Percentiles rank a stretch among this genome's conserved stretches.
Evolutionary conservation across 2,113 vertebrate genomes (phyloP).

Genomic region (Columba janthina): DNA sequence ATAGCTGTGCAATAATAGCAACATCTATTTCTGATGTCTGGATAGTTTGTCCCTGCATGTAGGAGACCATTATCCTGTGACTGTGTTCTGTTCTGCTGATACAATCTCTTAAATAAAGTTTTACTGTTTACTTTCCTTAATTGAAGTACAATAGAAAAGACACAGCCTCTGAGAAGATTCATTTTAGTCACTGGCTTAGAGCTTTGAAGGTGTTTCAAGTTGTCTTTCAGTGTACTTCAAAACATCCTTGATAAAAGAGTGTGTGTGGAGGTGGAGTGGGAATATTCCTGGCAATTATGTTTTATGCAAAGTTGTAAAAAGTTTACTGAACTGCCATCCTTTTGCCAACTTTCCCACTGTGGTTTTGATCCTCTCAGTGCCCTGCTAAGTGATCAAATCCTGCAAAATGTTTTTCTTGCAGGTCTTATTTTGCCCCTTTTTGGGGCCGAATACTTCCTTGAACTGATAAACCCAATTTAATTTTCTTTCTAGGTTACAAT

Average conservation of each 20-base stretch:
- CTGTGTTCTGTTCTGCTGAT: slow-evolving; percentile 40
- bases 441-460: background rate
- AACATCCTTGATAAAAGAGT: slow-evolving; percentile 29
- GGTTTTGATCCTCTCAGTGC: background rate
- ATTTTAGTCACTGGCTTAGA: slow-evolving; percentile 18
- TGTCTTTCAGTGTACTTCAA: slow-evolving; percentile 57
- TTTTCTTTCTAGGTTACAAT: background rate
- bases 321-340: background rate
- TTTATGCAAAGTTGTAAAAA: background rate
- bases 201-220: slow-evolving; percentile 55
- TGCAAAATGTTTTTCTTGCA: background rate
- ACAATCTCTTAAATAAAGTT: slow-evolving; percentile 59
- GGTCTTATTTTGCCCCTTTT: background rate
- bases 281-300: background rate
- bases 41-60: slow-evolving; percentile 2
- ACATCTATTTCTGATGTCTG: background rate
- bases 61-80: slow-evolving; percentile 21
- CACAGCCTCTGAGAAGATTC: background rate
- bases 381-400: background rate
- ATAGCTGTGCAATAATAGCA: background rate
- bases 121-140: slow-evolving; percentile 62
- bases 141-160: slow-evolving; percentile 47
- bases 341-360: background rate
- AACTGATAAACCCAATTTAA: background rate
- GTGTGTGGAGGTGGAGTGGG: background rate